Evolutionary conservation across 2,113 vertebrate genomes (phyloP).

Genomic region (Vimba vimba): DNA sequence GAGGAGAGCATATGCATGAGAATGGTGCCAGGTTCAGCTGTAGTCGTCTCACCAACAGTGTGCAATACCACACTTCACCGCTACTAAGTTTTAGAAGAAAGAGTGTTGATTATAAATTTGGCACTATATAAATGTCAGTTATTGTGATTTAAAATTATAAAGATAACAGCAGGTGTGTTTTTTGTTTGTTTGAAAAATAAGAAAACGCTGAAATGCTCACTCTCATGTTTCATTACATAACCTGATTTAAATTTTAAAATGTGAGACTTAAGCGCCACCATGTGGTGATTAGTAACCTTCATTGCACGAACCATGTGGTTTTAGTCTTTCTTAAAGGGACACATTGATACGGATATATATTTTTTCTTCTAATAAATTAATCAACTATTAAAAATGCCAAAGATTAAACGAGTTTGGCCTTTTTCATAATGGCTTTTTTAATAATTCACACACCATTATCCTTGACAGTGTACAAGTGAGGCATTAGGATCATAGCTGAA

Average conservation of each 20-base stretch:
- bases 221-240: not conserved
- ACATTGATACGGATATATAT: not conserved
- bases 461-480: not conserved
- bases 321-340: not conserved
- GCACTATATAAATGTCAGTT: not conserved
- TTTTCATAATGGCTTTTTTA: not conserved
- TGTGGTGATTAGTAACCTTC: slow-evolving; percentile 39
- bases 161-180: not conserved
- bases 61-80: slow-evolving; percentile 11
- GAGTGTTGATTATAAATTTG: not conserved
- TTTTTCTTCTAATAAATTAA: not conserved
- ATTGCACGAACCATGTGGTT: not conserved
- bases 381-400: not conserved
- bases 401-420: not conserved
- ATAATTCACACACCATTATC: not conserved
- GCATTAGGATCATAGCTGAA: not conserved
- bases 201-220: no score
- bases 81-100: not conserved
- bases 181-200: no score
- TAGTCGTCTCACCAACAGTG: slow-evolving; percentile 22
- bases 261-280: slow-evolving; percentile 45
- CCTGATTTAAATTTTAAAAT: not conserved
- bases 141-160: not conserved
- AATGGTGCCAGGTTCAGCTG: slow-evolving; percentile 33
- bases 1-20: slow-evolving; percentile 24